Percentiles rank a stretch among this genome's conserved stretches.
phyloP scores from a whole-genome alignment of 1,140 invertebrate genomes.

The Drosophila kurseongensis region DNA sequence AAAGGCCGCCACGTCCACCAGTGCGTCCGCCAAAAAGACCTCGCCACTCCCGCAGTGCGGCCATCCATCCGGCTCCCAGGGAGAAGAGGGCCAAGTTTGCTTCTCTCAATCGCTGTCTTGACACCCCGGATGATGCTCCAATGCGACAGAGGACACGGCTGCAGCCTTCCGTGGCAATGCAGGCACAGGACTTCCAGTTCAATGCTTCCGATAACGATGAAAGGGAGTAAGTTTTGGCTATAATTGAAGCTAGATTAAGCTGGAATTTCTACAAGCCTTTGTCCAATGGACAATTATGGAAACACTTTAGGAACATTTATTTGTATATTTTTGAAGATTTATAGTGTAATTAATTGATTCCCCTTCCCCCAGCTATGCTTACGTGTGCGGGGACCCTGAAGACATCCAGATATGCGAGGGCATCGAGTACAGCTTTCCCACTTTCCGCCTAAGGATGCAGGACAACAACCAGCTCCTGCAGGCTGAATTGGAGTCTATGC shows the following conservation, averaged over 20 bases:
- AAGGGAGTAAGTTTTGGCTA: slow-evolving; percentile 43
- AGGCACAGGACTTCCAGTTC: slow-evolving; percentile 4
- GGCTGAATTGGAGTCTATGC: slow-evolving; percentile 63
- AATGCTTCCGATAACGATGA: slow-evolving; percentile 59
- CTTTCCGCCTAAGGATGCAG: slow-evolving; percentile 77
- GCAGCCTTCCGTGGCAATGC: slow-evolving; percentile 21
- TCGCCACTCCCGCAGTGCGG: slow-evolving; percentile 69
- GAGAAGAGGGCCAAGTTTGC: slow-evolving; percentile 74
- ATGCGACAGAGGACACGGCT: slow-evolving; percentile 9
- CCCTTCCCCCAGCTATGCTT: slow-evolving; percentile 52
- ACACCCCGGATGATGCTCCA: slow-evolving; percentile 19
- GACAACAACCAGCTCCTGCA: slow-evolving; percentile 63
- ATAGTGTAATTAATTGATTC: neutral
- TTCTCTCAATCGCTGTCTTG: slow-evolving; percentile 27
- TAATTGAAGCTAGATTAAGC: too few species aligned
- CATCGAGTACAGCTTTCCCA: slow-evolving; percentile 80
- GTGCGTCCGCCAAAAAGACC: slow-evolving; percentile 79
- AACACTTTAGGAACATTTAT: too few species aligned
- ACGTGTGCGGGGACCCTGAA: slow-evolving; percentile 68
- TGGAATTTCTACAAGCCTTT: too few species aligned
- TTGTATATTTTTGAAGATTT: rapidly evolving
- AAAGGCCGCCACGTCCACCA: slow-evolving; percentile 76
- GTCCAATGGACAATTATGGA: too few species aligned
- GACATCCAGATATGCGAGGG: slow-evolving; percentile 76
- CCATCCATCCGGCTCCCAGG: slow-evolving; percentile 65